Conservation (phyloP, 2,113 vertebrate species). For the Halcyon senegalensis region DNA sequence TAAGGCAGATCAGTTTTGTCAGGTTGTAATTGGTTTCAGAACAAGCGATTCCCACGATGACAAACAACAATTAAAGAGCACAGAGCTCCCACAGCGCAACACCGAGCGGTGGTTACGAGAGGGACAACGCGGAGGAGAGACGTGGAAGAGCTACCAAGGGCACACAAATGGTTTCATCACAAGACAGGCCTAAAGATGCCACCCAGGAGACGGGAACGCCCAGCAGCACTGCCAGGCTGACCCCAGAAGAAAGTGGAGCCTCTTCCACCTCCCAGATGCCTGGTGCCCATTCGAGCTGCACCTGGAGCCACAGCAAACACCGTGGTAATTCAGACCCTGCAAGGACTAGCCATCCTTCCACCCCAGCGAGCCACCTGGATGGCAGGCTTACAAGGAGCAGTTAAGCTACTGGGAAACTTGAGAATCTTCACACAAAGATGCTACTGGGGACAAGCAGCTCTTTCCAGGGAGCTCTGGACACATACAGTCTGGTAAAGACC, state of each 20-base stretch:
- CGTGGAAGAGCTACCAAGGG: accelerated
- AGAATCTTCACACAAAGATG: neutral
- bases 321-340: neutral
- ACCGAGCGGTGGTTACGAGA: neutral
- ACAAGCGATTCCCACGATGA: slow-evolving; percentile 28
- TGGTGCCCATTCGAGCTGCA: neutral
- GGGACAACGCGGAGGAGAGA: neutral
- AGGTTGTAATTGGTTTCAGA: slow-evolving; percentile 64
- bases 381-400: neutral
- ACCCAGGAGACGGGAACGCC: neutral
- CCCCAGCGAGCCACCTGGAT: neutral
- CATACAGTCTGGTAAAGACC: neutral
- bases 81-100: neutral
- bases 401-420: neutral
- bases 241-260: neutral
- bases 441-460: accelerated
- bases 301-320: neutral
- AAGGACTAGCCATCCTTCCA: neutral
- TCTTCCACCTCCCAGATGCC: neutral
- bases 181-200: accelerated
- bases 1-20: slow-evolving; percentile 63
- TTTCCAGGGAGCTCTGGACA: neutral
- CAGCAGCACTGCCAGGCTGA: neutral
- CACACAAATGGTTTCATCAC: accelerated
- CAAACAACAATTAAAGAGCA: slow-evolving; percentile 35